Base-by-base conservation (phyloP, 2,797 vertebrate species). In the Enteromius paludinosus region DNA sequence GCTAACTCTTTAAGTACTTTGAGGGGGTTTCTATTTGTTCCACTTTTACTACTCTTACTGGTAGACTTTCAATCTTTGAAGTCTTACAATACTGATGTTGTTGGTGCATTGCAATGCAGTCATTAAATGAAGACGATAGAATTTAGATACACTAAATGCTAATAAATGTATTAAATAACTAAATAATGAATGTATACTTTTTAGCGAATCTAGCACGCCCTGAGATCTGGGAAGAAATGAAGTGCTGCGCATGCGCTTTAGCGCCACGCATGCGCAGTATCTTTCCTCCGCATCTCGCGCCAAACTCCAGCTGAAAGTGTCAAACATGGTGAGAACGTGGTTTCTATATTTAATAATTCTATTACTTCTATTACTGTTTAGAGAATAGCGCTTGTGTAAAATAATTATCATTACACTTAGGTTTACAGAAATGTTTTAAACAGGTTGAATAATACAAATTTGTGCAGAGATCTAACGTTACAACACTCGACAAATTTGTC, bases 241-340 rank as follows among this genome's bases (percentile, higher is more conserved):
- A 33, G 5, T 8, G 1, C 4, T 1, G 71, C 61, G 62, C 80
- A 75, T 75, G 80, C 71, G 80, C 8, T 15, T 11, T 0, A 15
- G 71, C 2, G n/a, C 14, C 2, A 65, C 62, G 61, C 80, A 66
- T 28, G 71, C 61, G 71, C 30, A 43, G 79, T 64, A 20, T 20
- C 10, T 30, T 33, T 14, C 17, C 18, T 49, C 30, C 5, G 4
- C 30, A 15, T 28, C 71, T 75, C 71, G 80, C 81, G 81, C 81
- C 81, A 82, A 82, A 68, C 62, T 59, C 20, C n/a, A 76, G 62
- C 45, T 66, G 23, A 12, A 65, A 64, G 28, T 20, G 5, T 68
- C 23, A 45, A 76, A 76, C 23, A 82, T 82, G 81, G 62, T 76
- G 6, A 76, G 62, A 65, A 54, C 17, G 0, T 28, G 4, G 25